Conservation (phyloP, 2,888 invertebrate species). For the Metalampra italica region DNA sequence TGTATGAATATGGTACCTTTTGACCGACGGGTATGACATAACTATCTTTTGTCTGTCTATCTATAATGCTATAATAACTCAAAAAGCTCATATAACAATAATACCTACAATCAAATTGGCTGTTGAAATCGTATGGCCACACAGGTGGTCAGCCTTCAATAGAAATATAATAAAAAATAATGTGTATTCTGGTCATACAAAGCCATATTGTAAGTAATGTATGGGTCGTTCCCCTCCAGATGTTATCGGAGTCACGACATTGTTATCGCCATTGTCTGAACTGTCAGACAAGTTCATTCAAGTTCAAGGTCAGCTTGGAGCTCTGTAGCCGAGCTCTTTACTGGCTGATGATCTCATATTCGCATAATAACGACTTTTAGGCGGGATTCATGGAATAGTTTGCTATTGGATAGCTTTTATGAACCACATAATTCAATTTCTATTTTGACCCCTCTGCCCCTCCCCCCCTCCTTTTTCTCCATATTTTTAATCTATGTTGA, state of each 20-base stretch:
- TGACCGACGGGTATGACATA: no score
- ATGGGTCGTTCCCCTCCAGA: slow-evolving; percentile 18
- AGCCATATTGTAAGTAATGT: background rate
- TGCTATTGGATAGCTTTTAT: no score
- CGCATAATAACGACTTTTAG: no score
- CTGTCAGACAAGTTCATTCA: slow-evolving; percentile 16
- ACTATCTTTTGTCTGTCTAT: no score
- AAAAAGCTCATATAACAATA: no score
- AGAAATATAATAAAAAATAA: background rate
- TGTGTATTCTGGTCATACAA: slow-evolving; percentile 1
- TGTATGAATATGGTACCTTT: background rate
- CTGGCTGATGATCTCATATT: no score
- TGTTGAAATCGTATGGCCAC: background rate
- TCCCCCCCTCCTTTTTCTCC: no score
- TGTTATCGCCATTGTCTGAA: slow-evolving; percentile 18
- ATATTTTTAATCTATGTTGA: no score
- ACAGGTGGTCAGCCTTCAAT: background rate
- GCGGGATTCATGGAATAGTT: no score
- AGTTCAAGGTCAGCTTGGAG: slow-evolving; percentile 19
- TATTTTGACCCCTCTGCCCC: no score
- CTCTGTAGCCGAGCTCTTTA: background rate
- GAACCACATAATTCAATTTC: no score
- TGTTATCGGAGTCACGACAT: slow-evolving; percentile 24
- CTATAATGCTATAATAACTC: no score
- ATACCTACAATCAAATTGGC: background rate